A percentile compares a stretch with the other conserved stretches of the same genome.
Evolutionary conservation across 2,113 vertebrate genomes (phyloP).

Genomic region (Trematomus loennbergii): DNA sequence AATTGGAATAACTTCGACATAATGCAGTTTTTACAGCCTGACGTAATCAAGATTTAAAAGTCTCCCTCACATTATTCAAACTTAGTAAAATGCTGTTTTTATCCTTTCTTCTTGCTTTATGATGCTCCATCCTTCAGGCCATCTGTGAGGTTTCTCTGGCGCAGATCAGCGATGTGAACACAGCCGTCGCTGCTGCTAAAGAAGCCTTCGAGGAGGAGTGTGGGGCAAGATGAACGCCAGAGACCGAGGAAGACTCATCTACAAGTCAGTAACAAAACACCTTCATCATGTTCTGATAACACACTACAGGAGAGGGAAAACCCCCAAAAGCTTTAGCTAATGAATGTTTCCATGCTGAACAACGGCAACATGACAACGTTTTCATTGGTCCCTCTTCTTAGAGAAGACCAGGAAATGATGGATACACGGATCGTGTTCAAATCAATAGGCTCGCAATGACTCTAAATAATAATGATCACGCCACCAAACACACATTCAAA

Average conservation of each 20-base stretch:
- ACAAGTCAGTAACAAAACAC: slow-evolving; percentile 76
- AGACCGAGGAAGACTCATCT: slow-evolving; percentile 85
- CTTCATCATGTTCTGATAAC: no score
- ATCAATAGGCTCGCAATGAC: no score
- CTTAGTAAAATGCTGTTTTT: neutral
- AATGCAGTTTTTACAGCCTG: neutral
- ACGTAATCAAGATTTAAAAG: neutral
- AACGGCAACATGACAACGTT: no score
- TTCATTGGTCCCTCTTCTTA: no score
- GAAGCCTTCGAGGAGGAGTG: slow-evolving; percentile 85
- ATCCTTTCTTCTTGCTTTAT: neutral
- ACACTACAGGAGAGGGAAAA: no score
- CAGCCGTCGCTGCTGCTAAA: slow-evolving; percentile 84
- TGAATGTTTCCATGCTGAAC: no score
- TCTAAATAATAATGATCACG: no score
- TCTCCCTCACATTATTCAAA: neutral
- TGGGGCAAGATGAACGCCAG: slow-evolving; percentile 89
- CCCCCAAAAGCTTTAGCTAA: no score
- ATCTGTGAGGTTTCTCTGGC: slow-evolving; percentile 87
- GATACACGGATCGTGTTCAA: no score
- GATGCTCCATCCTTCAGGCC: slow-evolving; percentile 66
- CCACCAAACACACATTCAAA: no score
- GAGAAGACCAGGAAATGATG: no score
- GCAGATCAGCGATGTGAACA: slow-evolving; percentile 85
- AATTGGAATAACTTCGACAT: neutral